Percentiles rank a stretch among this genome's conserved stretches.
Conservation (phyloP, 2,113 vertebrate genomes). For the Gorsachius goisagi region DNA sequence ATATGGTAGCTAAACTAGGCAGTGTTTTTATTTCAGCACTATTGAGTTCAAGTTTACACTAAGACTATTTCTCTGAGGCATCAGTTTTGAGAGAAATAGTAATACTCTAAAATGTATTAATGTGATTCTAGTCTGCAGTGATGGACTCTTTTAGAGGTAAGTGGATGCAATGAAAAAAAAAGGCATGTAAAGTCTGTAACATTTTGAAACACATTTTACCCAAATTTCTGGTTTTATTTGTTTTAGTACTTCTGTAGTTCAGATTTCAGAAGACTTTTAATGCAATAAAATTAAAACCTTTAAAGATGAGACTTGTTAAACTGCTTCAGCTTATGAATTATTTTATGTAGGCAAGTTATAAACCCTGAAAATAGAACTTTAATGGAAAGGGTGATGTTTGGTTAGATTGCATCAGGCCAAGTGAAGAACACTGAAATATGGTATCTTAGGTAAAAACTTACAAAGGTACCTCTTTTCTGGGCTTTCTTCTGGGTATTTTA, state of each 20-base stretch:
- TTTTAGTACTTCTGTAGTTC: not conserved
- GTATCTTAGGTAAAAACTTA: not conserved
- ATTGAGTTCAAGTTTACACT: not conserved
- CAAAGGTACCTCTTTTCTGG: not conserved
- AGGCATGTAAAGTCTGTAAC: accelerated
- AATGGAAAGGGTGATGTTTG: not conserved
- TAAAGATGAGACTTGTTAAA: not conserved
- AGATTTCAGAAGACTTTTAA: not conserved
- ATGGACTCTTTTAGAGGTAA: not conserved
- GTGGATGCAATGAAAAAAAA: not conserved
- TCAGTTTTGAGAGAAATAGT: not conserved
- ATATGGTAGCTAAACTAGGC: accelerated
- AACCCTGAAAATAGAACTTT: not conserved
- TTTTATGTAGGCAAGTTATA: not conserved
- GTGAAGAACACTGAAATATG: not conserved
- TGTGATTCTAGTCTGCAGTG: not conserved
- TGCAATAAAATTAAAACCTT: not conserved
- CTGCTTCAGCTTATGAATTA: not conserved
- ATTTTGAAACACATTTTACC: not conserved
- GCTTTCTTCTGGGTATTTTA: not conserved
- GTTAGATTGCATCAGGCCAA: not conserved
- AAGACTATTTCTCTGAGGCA: not conserved
- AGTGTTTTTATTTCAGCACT: not conserved
- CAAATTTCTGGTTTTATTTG: not conserved
- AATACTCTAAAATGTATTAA: not conserved